phyloP scores from a whole-genome alignment of 2,113 vertebrate species.

The Myiagra hebetior region DNA sequence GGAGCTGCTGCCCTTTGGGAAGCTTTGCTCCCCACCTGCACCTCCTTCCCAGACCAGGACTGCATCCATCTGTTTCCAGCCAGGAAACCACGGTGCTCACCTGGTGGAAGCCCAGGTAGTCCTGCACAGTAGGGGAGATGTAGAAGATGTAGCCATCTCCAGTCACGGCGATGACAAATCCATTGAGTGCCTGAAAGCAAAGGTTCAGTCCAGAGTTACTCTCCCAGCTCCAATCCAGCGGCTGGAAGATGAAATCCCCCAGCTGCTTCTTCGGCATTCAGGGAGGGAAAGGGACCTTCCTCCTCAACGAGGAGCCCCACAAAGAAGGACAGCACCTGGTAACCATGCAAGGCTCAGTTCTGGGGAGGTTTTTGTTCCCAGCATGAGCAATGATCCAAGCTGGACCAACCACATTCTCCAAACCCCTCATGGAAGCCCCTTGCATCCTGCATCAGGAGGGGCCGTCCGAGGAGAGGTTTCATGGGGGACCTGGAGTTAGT shows the following conservation, averaged over 20 bases:
- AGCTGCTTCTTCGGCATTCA: background rate
- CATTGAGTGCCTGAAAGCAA: conserved; percentile 33
- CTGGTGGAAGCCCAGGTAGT: conserved; percentile 51
- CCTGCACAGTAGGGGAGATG: conserved; percentile 13
- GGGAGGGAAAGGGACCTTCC: background rate
- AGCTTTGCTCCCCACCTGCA: background rate
- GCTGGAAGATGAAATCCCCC: background rate
- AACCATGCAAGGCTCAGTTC: background rate
- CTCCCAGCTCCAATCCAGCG: background rate
- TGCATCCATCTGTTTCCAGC: background rate
- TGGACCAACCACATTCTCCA: background rate
- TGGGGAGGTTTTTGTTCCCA: background rate
- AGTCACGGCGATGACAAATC: background rate
- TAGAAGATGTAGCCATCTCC: conserved; percentile 39
- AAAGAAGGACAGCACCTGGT: background rate
- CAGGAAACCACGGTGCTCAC: background rate
- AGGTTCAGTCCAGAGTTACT: background rate
- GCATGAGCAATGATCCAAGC: background rate
- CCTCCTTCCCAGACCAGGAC: background rate
- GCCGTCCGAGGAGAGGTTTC: background rate
- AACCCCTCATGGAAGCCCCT: background rate
- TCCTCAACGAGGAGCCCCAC: background rate
- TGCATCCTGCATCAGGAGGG: background rate
- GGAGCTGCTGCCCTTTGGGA: background rate
- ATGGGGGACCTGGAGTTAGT: background rate